phyloP scores from a whole-genome alignment of 2,888 invertebrate species.

The Melanchra persicariae region DNA sequence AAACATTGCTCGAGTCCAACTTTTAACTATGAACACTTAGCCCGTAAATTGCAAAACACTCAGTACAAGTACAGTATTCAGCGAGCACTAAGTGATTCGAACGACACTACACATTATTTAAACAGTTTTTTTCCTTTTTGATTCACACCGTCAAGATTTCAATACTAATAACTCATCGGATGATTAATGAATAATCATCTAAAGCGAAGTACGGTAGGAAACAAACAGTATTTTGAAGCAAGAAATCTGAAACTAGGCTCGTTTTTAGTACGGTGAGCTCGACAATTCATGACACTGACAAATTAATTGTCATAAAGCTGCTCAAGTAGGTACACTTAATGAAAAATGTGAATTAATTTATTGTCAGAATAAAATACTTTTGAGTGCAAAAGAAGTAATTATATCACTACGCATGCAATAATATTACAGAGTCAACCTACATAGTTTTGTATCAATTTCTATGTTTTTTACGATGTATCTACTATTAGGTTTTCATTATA shows the following conservation, averaged over 20 bases:
- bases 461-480: neutral
- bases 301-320: slow-evolving; percentile 42
- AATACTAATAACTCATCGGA: slow-evolving; percentile 1
- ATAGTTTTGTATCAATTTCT: neutral
- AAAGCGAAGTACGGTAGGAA: slow-evolving; percentile 19
- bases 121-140: neutral
- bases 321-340: neutral
- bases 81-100: slow-evolving; percentile 3
- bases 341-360: slow-evolving; percentile 18
- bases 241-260: slow-evolving; percentile 48
- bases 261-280: slow-evolving; percentile 42
- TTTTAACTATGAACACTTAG: slow-evolving; percentile 19
- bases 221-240: slow-evolving; percentile 32
- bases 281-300: slow-evolving; percentile 50
- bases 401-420: neutral
- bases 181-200: slow-evolving; percentile 34
- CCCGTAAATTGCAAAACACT: slow-evolving; percentile 22
- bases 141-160: neutral
- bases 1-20: slow-evolving; percentile 3
- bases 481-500: neutral
- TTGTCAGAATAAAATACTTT: slow-evolving; percentile 5
- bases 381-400: neutral
- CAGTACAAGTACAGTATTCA: neutral
- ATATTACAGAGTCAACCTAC: too few relatives aligned
- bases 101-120: neutral